Evolutionary conservation across 2,113 vertebrate genomes (phyloP).

Genomic region (Nesoenas mayeri): DNA sequence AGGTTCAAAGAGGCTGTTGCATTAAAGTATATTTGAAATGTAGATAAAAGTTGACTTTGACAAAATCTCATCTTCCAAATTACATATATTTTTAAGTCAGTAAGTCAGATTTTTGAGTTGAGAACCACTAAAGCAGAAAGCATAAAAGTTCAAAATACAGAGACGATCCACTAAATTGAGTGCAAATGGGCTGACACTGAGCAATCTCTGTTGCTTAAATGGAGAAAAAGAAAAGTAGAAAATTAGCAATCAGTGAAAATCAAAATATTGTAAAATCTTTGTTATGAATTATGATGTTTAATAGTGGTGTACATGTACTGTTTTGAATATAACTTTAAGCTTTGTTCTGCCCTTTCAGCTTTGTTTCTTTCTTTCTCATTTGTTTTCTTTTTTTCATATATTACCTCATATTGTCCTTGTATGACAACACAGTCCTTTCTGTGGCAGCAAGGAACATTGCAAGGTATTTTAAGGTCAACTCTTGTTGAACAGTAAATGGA

Average conservation of each 20-base stretch:
- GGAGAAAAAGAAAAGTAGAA: not conserved
- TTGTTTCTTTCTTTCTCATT: not conserved
- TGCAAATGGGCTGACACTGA: not conserved
- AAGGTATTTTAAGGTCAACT: conserved; percentile 8
- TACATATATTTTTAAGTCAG: not conserved
- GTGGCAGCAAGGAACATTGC: not conserved
- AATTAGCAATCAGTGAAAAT: not conserved
- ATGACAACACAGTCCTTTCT: not conserved
- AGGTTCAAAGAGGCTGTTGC: not conserved
- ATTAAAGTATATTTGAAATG: not conserved
- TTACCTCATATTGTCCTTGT: not conserved
- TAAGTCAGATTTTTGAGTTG: not conserved
- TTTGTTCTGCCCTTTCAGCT: not conserved
- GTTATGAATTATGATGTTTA: not conserved
- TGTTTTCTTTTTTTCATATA: not conserved
- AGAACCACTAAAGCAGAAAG: not conserved
- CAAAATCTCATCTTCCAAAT: not conserved
- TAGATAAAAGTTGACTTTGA: not conserved
- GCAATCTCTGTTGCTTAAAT: not conserved
- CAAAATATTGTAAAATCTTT: not conserved
- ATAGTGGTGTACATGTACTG: not conserved
- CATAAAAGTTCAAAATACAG: not conserved
- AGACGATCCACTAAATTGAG: not conserved
- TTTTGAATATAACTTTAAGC: not conserved
- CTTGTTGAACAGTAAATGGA: not conserved